Evolutionary conservation across 2,888 invertebrate species (phyloP).

Genomic region (Microctonus brassicae): DNA sequence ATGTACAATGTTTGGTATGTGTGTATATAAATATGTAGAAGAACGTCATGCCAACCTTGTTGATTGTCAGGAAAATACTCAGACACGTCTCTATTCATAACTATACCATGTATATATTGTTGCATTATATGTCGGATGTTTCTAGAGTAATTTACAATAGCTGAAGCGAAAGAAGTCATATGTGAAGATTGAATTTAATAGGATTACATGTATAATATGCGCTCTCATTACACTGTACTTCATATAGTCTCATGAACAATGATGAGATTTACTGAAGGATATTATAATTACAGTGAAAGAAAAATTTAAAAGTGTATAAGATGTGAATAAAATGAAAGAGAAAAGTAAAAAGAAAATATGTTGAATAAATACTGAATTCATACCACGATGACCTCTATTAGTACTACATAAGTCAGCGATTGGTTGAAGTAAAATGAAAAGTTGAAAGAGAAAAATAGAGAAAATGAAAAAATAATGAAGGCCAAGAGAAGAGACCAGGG

Average conservation of each 20-base stretch:
- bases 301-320: not conserved
- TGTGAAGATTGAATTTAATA: not conserved
- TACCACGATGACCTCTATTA: conserved; percentile 25
- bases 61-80: not conserved
- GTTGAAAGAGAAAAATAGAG: no score
- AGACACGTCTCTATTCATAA: not conserved
- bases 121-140: not conserved
- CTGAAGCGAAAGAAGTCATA: not conserved
- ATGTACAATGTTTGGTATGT: no score
- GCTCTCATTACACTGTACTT: not conserved
- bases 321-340: not conserved
- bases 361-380: conserved; percentile 1
- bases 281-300: not conserved
- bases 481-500: not conserved
- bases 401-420: no score
- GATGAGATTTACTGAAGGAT: not conserved
- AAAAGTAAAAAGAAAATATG: not conserved
- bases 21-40: not conserved
- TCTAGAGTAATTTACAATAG: no score
- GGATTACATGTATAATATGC: not conserved
- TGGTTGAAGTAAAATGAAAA: no score
- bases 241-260: not conserved
- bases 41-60: conserved; percentile 15
- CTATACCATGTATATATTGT: not conserved
- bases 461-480: not conserved